Evolutionary conservation across 2,797 vertebrate genomes (phyloP).

Genomic region (Bradypus variegatus): DNA sequence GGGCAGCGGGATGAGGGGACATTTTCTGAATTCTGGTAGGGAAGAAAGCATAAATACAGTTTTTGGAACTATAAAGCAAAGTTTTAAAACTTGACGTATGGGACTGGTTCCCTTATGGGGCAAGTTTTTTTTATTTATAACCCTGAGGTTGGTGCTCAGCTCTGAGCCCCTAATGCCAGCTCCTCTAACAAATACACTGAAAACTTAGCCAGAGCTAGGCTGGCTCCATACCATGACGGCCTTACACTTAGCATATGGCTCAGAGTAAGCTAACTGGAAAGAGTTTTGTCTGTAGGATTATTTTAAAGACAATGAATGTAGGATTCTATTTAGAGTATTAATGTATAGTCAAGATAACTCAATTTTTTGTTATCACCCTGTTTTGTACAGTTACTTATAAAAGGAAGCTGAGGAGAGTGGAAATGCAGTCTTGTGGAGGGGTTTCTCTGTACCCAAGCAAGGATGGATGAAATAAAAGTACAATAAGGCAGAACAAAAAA

Average conservation of each 20-base stretch:
- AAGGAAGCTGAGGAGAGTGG: slow-evolving; percentile 30
- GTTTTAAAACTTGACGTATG: background rate
- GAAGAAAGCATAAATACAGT: background rate
- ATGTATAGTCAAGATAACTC: slow-evolving; percentile 23
- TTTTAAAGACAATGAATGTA: slow-evolving; percentile 2
- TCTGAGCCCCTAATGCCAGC: background rate
- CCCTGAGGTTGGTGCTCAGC: background rate
- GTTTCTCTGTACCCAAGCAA: background rate
- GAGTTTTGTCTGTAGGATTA: background rate
- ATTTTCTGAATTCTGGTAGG: background rate
- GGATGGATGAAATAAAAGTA: background rate
- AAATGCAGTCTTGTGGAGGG: background rate
- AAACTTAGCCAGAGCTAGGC: background rate
- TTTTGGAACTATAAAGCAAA: background rate
- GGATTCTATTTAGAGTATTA: slow-evolving; percentile 27
- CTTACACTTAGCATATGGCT: background rate
- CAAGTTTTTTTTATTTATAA: background rate
- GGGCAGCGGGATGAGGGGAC: background rate
- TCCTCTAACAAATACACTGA: slow-evolving; percentile 41
- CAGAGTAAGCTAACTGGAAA: background rate
- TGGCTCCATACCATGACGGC: background rate
- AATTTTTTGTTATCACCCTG: slow-evolving; percentile 27
- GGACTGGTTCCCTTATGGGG: background rate
- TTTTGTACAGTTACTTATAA: slow-evolving; percentile 37
- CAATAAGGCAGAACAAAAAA: background rate